Base-by-base conservation (phyloP, 2,113 vertebrate genomes). In the Heterocephalus glaber region DNA sequence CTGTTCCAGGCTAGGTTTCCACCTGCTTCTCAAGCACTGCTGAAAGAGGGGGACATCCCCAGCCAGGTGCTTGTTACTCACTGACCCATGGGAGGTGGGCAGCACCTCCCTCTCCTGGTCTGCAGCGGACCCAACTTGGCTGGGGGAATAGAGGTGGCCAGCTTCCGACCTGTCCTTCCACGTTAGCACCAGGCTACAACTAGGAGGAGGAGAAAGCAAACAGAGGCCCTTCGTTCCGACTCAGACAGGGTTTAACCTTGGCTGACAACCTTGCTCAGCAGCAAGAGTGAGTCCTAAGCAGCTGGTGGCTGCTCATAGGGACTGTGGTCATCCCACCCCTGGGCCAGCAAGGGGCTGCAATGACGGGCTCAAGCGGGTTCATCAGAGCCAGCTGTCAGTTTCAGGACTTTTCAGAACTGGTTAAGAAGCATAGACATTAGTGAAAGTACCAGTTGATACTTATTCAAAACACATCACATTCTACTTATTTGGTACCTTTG, bases 401-500 rank as follows among this genome's bases (percentile, higher is more conserved):
- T 94, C 24, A 65, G 84, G 81, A 82, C 82, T 72, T 86, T 74
- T 54, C 35, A 81, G 63, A 94, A 58, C 26, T n/a, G 60, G 26
- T 35, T 58, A 44, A 77, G 60, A 93, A 89, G 82, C 17, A 54
- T 47, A 85, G 74, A 47, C 85, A 68, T 76, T 76, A 68, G 35
- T 72, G 28, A 93, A 94, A 91, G 74, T 44, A 49, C 44, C 74
- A 49, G 74, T 77, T 49, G 33, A 90, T 52, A 83, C 47, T 54
- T 26, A 54, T 28, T 60, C 47, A 65, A 60, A 91, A 52, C 17
- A 49, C 44, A 54, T 86, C 38, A 22, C 52, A 85, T 91, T 20
- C 60, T 89, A 79, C 80, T 74, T 87, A 87, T 49, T 89, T 83
- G 72, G n/a, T 86, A 4, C 38, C 30, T 52, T 66, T 90, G 86